phyloP scores from a whole-genome alignment of 2,797 vertebrate genomes.

The Periophthalmus magnuspinnatus region DNA sequence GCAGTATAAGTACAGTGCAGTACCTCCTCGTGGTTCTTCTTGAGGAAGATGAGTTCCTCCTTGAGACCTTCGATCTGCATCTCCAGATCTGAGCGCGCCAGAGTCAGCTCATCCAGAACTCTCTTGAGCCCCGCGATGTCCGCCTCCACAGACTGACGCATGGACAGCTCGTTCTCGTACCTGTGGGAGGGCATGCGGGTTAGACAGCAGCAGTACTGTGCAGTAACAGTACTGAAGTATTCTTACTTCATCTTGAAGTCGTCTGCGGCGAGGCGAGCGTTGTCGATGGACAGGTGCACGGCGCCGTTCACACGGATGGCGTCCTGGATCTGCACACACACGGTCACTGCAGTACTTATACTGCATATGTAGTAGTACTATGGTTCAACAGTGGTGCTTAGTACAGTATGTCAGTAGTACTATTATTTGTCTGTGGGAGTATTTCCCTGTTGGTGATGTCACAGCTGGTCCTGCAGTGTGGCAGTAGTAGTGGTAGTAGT shows the following conservation, averaged over 20 bases:
- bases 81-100: conserved; percentile 57
- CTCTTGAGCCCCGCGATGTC: conserved; percentile 59
- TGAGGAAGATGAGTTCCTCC: conserved; percentile 71
- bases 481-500: not conserved
- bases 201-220: too few species aligned
- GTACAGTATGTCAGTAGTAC: too few species aligned
- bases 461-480: not conserved
- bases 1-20: not conserved
- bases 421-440: too few species aligned
- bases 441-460: too few species aligned
- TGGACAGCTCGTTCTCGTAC: conserved; percentile 70
- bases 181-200: conserved; percentile 38
- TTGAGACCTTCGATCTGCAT: conserved; percentile 69
- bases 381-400: too few species aligned
- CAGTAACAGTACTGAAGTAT: not conserved
- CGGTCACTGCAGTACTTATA: too few species aligned
- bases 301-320: conserved; percentile 63
- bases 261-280: conserved; percentile 76
- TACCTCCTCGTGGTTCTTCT: conserved; percentile 75
- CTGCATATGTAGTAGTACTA: too few species aligned
- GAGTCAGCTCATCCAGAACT: conserved; percentile 64
- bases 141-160: conserved; percentile 64
- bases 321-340: conserved; percentile 67
- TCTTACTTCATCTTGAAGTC: conserved; percentile 67
- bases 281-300: conserved; percentile 77